Evolutionary conservation across 2,888 invertebrate genomes (phyloP).

Genomic region (Catotricha subobsoleta): DNA sequence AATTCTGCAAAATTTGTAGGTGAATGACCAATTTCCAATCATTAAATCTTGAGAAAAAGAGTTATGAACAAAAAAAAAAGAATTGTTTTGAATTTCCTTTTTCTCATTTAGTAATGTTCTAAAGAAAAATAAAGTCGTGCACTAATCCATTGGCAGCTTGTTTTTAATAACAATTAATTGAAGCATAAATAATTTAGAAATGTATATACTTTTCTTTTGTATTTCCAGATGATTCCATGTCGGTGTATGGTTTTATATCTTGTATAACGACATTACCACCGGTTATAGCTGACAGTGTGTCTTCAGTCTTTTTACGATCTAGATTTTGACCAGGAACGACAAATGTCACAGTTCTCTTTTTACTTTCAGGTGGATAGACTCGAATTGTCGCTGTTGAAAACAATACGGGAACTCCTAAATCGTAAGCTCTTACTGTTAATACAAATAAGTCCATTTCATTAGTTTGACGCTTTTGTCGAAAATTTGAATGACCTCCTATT

Average conservation of each 20-base stretch:
- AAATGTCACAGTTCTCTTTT: slow-evolving; percentile 60
- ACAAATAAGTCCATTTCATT: slow-evolving; percentile 38
- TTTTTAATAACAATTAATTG: no score
- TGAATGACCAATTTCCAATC: no score
- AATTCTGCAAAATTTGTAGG: no score
- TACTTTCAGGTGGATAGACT: slow-evolving; percentile 59
- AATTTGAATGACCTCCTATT: slow-evolving; percentile 17
- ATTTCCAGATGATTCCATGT: no score
- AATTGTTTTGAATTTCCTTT: no score
- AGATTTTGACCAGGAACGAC: slow-evolving; percentile 62
- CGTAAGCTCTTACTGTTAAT: slow-evolving; percentile 63
- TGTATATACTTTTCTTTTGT: neutral
- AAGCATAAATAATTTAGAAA: no score
- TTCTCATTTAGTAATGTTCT: no score
- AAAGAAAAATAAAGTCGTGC: no score
- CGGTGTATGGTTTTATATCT: slow-evolving; percentile 40
- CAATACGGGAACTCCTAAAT: slow-evolving; percentile 64
- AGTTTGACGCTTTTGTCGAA: slow-evolving; percentile 6
- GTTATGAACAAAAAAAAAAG: no score
- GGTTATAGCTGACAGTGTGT: slow-evolving; percentile 56
- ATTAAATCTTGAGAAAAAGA: no score
- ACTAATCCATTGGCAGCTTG: no score
- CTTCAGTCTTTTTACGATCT: slow-evolving; percentile 52
- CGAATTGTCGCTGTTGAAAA: slow-evolving; percentile 54
- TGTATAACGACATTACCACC: slow-evolving; percentile 62